Evolutionary conservation across 2,797 vertebrate species (phyloP).

Genomic region (Onychomys leucogaster): DNA sequence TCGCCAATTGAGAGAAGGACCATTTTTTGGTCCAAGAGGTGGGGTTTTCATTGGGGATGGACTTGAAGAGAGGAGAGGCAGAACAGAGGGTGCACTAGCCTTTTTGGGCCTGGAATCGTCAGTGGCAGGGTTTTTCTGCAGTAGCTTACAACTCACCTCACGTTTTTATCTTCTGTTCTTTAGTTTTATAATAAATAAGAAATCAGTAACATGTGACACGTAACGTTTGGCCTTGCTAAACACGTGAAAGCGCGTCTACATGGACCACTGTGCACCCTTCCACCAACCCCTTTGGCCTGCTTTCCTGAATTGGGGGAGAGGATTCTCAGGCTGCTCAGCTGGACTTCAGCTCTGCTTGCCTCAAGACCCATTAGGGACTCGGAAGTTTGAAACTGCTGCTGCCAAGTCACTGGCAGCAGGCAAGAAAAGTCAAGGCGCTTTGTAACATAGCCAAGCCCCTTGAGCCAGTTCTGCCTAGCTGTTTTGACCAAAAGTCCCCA

Average conservation of each 20-base stretch:
- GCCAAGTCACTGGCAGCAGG: too few species aligned
- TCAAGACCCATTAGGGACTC: too few species aligned
- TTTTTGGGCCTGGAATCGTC: not conserved
- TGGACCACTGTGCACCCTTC: too few species aligned
- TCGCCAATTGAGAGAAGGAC: not conserved
- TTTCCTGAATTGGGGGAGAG: too few species aligned
- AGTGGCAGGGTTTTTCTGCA: not conserved
- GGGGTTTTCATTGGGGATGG: not conserved
- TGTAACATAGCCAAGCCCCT: too few species aligned
- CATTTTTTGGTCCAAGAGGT: not conserved
- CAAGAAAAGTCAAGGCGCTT: too few species aligned
- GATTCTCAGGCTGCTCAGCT: too few species aligned
- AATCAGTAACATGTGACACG: not conserved
- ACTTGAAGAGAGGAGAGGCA: not conserved
- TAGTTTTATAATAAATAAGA: not conserved
- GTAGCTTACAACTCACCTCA: not conserved
- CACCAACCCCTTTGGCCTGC: too few species aligned
- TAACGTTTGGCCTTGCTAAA: not conserved
- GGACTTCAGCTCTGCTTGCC: too few species aligned
- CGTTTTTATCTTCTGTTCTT: not conserved
- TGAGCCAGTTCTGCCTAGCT: too few species aligned
- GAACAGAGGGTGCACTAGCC: not conserved
- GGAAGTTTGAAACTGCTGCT: too few species aligned
- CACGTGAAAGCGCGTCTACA: not conserved
- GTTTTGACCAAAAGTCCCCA: too few species aligned